Evolutionary conservation across 92 coral and sea anemone genomes (phyloP), one percentile per base, ranked within the genome.

Genomic region (Paramuricea clavata): DNA sequence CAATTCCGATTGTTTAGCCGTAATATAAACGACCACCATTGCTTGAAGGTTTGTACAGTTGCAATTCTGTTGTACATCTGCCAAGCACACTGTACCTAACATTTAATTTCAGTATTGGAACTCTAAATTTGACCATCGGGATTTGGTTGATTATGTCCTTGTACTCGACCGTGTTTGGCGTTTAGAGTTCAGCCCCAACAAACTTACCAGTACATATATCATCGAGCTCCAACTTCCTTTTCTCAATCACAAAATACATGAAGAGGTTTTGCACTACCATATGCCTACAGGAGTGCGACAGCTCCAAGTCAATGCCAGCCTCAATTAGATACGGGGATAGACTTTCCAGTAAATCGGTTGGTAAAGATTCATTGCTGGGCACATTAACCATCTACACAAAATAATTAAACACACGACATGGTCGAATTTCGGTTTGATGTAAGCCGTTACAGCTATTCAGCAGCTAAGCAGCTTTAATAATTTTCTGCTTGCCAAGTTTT

Each of bases 181-280:
- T 2, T 47, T 47, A 12, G 52, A 54, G 8, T 17, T 19, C 11
- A 54, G 11, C 7, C 11, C 62, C 4, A 54, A 54, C 23, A 54
- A 54, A 54, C 62, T 17, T 84, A 79, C 86, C 92, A 72, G 72
- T 28, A 52, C 71, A 68, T 27, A 89, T 89, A 62, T 89, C 92
- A 56, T 84, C 89, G 5, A 89, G 86, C 56, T 89, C 89, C 41
- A 71, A 77, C 30, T 79, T 76, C 31, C 89, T 25, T 71, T 85
- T 89, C 22, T 89, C 89, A 76, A 89, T 85, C 36, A 89, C 82
- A 70, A 76, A 65, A 82, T 68, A 89, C 82, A 73, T 67, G 44
- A 89, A 74, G 32, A 89, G 69, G 22, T 85, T 85, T 81, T 89
- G 78, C 10, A 76, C 31, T 47, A 83, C 15, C 42, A 89, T 42